Conservation (phyloP, 2,797 vertebrate species). For the Betta splendens region DNA sequence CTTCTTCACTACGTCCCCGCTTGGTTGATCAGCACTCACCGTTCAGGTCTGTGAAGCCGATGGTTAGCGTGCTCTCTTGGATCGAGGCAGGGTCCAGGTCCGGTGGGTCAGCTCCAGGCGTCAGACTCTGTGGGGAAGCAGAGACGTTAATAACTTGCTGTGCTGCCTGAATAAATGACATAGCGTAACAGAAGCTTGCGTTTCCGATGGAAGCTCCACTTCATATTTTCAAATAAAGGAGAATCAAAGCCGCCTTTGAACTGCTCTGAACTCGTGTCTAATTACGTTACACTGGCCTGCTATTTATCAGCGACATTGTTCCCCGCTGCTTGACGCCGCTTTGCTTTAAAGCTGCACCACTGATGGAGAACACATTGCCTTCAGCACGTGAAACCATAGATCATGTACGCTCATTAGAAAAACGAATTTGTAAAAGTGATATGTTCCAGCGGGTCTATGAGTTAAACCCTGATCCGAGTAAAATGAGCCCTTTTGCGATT, state of each 20-base stretch:
- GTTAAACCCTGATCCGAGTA: not conserved
- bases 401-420: slow-evolving; percentile 28
- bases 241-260: slow-evolving; percentile 23
- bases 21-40: slow-evolving; percentile 80
- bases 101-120: slow-evolving; percentile 67
- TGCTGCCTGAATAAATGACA: too few species aligned
- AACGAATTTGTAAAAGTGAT: slow-evolving; percentile 8
- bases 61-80: slow-evolving; percentile 74
- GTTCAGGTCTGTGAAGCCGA: slow-evolving; percentile 87
- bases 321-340: slow-evolving; percentile 17
- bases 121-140: slow-evolving; percentile 80
- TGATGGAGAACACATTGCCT: slow-evolving; percentile 23
- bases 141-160: too few species aligned
- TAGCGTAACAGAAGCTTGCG: slow-evolving; percentile 1
- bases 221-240: slow-evolving; percentile 1
- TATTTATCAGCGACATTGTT: slow-evolving; percentile 30
- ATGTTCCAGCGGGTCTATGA: not conserved
- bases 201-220: slow-evolving; percentile 7
- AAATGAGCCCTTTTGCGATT: not conserved
- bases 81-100: slow-evolving; percentile 46
- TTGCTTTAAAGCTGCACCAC: slow-evolving; percentile 31
- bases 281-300: slow-evolving; percentile 23
- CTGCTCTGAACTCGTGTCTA: slow-evolving; percentile 14
- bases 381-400: slow-evolving; percentile 18
- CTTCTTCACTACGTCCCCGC: too few species aligned